phyloP scores from a whole-genome alignment of 1,140 invertebrate genomes.

The Holotrichia oblita region DNA sequence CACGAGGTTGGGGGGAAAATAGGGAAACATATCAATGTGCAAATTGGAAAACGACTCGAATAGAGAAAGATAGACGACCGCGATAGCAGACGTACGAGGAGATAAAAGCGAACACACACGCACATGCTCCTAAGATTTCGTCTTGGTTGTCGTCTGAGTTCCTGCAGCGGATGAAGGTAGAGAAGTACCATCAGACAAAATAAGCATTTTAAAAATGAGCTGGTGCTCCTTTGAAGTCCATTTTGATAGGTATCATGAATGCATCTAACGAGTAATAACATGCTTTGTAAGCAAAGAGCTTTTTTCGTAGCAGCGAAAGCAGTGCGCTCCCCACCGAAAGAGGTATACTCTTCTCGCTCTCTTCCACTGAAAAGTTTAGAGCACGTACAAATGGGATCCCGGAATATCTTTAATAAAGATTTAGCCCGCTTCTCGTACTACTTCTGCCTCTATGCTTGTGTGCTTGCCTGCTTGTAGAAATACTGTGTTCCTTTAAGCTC shows the following conservation, averaged over 20 bases:
- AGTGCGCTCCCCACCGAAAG: neutral
- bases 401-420: slow-evolving; percentile 36
- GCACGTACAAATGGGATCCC: slow-evolving; percentile 32
- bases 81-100: neutral
- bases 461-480: neutral
- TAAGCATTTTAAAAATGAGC: slow-evolving; percentile 43
- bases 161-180: neutral
- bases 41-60: slow-evolving; percentile 39
- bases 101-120: neutral
- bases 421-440: slow-evolving; percentile 1
- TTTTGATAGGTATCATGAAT: slow-evolving; percentile 41
- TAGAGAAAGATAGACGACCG: slow-evolving; percentile 26
- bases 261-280: slow-evolving; percentile 41
- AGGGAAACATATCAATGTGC: slow-evolving; percentile 40
- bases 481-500: neutral
- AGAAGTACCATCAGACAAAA: slow-evolving; percentile 36
- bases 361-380: slow-evolving; percentile 23
- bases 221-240: slow-evolving; percentile 39
- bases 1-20: neutral
- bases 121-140: neutral
- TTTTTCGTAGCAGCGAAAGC: slow-evolving; percentile 5
- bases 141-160: neutral
- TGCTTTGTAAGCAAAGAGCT: slow-evolving; percentile 42
- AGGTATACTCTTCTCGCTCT: neutral
- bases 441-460: neutral